Evolutionary conservation across 2,113 vertebrate genomes (phyloP), one percentile per base, ranked within the genome.

Genomic region (Rhadina sibilatrix): DNA sequence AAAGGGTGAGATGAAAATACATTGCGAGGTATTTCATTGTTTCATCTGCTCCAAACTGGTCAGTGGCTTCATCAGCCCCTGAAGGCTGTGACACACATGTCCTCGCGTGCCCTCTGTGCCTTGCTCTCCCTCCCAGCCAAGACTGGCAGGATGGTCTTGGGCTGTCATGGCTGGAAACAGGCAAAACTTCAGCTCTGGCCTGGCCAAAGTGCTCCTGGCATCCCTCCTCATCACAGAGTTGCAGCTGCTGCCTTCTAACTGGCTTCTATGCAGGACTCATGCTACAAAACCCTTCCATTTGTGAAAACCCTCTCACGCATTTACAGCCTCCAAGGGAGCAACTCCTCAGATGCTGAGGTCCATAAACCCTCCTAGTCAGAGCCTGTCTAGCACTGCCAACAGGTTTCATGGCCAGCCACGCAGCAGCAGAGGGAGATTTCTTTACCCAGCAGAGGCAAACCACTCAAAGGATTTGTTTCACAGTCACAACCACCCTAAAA

Each of bases 91-190:
- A 49, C 37, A 37, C 33, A 16, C 5, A 0, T 15, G 47, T 59
- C 53, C 79, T 42, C 5, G 2, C 0, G 0, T 4, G 16, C 53
- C 10, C 61, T 27, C n/a, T 1, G 5, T 65, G 52, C 52, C 65
- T 60, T 42, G 54, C 40, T 72, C 70, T 83, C 37, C 54, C 59
- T 81, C 37, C 64, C 2, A 1, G 77, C 59, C 69, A 10, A 25
- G 20, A 17, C 61, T 53, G 63, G 46, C 54, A 57, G 1, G 1
- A 49, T 2, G 6, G 17, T 21, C 31, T 47, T 33, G 68, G n/a
- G 49, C 30, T 64, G 27, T 20, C 57, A 9, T 0, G 15, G 52
- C 53, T 70, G 78, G 25, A 35, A 82, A 59, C 8, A 38, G 6
- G 18, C 35, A 52, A 47, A 74, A 10, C 9, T 35, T 54, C 80